phyloP scores from a whole-genome alignment of 2,888 invertebrate genomes.

The Griposia aprilina region DNA sequence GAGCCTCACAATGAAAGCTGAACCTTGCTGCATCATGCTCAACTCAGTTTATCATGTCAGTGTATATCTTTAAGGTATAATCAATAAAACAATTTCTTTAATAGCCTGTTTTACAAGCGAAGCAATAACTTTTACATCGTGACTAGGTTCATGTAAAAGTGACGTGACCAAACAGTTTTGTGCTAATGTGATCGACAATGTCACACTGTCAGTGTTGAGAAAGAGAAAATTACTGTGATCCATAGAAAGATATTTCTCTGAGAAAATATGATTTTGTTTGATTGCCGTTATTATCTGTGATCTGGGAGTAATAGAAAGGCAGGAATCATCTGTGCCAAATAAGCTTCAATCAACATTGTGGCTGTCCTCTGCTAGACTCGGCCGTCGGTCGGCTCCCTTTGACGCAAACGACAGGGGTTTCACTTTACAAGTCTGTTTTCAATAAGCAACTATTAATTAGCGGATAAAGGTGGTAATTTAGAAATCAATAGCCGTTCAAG shows the following conservation, averaged over 20 bases:
- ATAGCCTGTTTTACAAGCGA: constrained; percentile 52
- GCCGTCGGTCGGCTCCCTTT: constrained; percentile 35
- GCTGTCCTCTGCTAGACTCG: constrained; percentile 9
- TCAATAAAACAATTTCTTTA: constrained; percentile 57
- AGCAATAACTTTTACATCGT: constrained; percentile 55
- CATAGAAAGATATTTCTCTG: constrained; percentile 67
- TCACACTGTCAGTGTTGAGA: constrained; percentile 70
- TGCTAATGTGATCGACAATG: constrained; percentile 57
- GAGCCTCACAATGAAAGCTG: constrained; percentile 32
- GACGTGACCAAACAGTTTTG: constrained; percentile 44
- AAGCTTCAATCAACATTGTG: constrained; percentile 44
- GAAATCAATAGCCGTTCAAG: constrained; percentile 35
- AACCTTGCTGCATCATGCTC: constrained; percentile 25
- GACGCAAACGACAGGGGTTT: constrained; percentile 5
- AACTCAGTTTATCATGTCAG: constrained; percentile 38
- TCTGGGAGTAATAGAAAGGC: constrained; percentile 61
- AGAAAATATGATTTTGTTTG: constrained; percentile 67
- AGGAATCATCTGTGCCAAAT: constrained; percentile 51
- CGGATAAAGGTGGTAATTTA: constrained; percentile 34
- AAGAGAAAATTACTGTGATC: constrained; percentile 73
- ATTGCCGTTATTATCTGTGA: constrained; percentile 69
- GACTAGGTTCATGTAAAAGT: constrained; percentile 51
- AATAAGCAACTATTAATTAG: constrained; percentile 34
- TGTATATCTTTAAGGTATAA: constrained; percentile 26
- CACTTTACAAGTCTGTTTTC: constrained; percentile 29